phyloP scores from a whole-genome alignment of 2,113 vertebrate species.

The Bufo bufo region DNA sequence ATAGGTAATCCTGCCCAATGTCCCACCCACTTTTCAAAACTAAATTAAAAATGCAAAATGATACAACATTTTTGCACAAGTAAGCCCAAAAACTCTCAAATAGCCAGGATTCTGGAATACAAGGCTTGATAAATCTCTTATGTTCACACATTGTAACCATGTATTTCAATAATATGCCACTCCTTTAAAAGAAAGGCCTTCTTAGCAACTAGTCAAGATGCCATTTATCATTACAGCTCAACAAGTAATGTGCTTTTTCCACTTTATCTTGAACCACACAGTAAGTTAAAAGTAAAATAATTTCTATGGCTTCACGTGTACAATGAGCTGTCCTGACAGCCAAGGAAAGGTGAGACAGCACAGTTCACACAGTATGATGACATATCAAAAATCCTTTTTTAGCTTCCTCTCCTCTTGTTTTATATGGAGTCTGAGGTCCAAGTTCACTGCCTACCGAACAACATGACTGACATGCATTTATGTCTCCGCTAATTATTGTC shows the following conservation, averaged over 20 bases:
- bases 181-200: not conserved
- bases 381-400: not conserved
- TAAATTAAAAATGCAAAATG: no score
- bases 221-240: not conserved
- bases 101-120: no score
- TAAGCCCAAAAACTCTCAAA: no score
- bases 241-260: not conserved
- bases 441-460: constrained; percentile 18
- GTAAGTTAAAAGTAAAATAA: not conserved
- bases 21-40: no score
- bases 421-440: constrained; percentile 12
- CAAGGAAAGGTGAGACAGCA: constrained; percentile 11
- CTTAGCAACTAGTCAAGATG: not conserved
- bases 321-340: constrained; percentile 5
- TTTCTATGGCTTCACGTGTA: not conserved
- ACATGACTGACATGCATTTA: constrained; percentile 40
- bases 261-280: not conserved
- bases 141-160: no score
- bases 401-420: constrained; percentile 12
- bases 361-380: not conserved
- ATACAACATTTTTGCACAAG: no score
- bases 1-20: no score
- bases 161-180: no score
- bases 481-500: constrained; percentile 43
- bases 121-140: not conserved